Base-by-base conservation (phyloP, 2,888 invertebrate species). In the Epinotia ramella region DNA sequence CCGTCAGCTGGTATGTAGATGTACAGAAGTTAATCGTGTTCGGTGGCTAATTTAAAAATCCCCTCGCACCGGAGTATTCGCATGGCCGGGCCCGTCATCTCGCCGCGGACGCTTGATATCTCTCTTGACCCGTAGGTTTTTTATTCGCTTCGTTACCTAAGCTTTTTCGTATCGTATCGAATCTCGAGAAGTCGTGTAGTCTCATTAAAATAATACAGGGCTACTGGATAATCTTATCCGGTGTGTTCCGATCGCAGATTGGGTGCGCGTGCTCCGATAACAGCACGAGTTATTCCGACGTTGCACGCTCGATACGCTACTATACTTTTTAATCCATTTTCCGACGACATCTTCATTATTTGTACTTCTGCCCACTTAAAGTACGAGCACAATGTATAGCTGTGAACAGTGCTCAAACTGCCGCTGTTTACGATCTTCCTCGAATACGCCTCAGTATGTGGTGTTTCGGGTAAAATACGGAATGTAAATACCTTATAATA, bases 131-230 rank as follows among this genome's bases (percentile, higher is more conserved):
- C 83, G 91, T 88, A 88, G 86, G 87, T 80, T 89, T 92, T 91
- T 92, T 92, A 90, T 93, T 92, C 85, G 82, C 88, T 89, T 94
- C 91, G 92, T 93, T 94, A 91, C 91, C 91, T 93, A 92, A 92
- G 91, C 88, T 88, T 91, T 88, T 86, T 89, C 87, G 89, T 94
- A 94, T 94, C 94, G 91, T 86, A 88, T 88, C 85, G 91, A 88
- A 94, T 94, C 94, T 93, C 88, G 84, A 81, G 84, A 88, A 94
- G 91, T 93, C 93, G 93, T 93, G 94, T 94, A 93, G 94, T 93
- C 94, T 94, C 94, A 94, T 94, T 94, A 94, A 94, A 94, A 94
- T 94, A 93, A 94, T 94, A 93, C 94, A 91, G 91, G 88, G 94
- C 94, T 94, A 94, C 94, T 85, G 94, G 93, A 94, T 94, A 93